Conservation (phyloP, 2,797 vertebrate genomes). For the Prionace glauca region DNA sequence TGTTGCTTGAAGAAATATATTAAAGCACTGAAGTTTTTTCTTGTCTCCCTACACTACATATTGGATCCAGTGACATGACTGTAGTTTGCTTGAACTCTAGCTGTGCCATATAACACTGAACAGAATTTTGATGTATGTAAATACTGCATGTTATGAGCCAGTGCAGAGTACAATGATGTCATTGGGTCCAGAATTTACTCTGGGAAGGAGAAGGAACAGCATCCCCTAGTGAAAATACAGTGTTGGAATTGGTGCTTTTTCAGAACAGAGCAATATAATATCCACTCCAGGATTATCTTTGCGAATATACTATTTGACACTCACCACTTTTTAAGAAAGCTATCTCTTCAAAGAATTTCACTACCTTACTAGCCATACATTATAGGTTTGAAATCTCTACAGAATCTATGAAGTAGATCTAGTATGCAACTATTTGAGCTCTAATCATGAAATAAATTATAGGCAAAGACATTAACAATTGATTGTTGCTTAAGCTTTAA, state of each 20-base stretch:
- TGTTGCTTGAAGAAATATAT: not conserved
- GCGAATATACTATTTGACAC: not conserved
- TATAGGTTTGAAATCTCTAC: not conserved
- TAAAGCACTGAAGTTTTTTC: not conserved
- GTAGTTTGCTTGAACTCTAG: no score
- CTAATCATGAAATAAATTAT: not conserved
- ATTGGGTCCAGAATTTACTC: not conserved
- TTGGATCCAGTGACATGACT: not conserved
- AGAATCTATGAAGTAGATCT: not conserved
- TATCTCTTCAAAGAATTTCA: not conserved
- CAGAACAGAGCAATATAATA: not conserved
- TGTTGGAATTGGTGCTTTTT: not conserved
- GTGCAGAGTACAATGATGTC: not conserved
- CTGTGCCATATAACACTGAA: not conserved
- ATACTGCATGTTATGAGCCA: constrained; percentile 19
- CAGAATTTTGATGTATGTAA: constrained; percentile 6
- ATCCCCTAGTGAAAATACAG: constrained; percentile 15
- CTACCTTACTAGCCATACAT: not conserved
- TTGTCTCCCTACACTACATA: not conserved
- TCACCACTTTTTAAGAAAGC: not conserved
- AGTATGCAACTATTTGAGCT: not conserved
- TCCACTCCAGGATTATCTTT: not conserved
- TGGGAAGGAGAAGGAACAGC: constrained; percentile 20
- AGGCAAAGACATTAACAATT: not conserved
- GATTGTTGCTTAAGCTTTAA: not conserved